These are phyloP conservation scores for Brotogeris chrysoptera DNA, from an alignment of 2,797 vertebrate genomes.

Conservation along the genomic window DNA sequence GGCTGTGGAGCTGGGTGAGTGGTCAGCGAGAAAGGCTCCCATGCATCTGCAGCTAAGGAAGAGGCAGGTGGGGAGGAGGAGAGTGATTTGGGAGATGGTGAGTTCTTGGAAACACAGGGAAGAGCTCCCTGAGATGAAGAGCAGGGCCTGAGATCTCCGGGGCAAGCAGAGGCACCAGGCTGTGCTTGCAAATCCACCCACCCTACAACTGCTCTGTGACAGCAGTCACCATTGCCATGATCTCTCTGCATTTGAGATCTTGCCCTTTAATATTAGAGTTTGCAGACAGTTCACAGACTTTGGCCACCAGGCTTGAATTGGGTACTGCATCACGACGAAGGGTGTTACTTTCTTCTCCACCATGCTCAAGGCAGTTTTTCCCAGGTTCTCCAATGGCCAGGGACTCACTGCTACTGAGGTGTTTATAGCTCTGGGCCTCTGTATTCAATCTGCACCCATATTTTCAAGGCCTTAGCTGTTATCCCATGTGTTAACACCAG, in stretches of 20 bases:
- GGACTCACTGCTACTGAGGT: not conserved
- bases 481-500: not conserved
- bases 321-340: rapidly evolving
- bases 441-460: rapidly evolving
- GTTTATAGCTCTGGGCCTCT: not conserved
- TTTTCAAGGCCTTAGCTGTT: not conserved
- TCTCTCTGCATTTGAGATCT: not conserved
- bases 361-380: not conserved
- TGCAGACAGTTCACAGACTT: rapidly evolving
- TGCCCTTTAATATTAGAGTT: not conserved
- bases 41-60: not conserved
- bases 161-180: not conserved
- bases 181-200: not conserved
- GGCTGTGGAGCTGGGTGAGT: not conserved
- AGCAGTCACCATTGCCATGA: not conserved
- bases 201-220: rapidly evolving
- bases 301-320: not conserved
- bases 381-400: not conserved
- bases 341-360: not conserved
- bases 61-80: not conserved
- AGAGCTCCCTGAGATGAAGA: not conserved
- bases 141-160: not conserved
- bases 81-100: rapidly evolving
- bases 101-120: not conserved
- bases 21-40: not conserved